Percentiles rank a stretch among this genome's conserved stretches.
phyloP scores from a whole-genome alignment of 2,888 invertebrate genomes.

The Loripinus fragilis region DNA sequence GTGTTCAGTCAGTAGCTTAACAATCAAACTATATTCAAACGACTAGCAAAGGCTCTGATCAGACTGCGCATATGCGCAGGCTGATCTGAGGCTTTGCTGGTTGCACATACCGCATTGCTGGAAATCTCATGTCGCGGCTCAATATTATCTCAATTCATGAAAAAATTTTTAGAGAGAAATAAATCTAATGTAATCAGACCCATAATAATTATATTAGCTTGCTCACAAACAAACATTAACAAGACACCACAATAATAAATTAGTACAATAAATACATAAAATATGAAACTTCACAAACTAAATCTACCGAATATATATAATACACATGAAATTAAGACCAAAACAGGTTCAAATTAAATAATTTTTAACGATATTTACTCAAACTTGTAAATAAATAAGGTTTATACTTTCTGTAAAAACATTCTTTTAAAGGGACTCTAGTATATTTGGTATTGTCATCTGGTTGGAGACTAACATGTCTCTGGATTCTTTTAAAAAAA shows the following conservation, averaged over 20 bases:
- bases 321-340: conserved; percentile 16
- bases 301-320: conserved; percentile 18
- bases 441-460: neutral
- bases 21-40: too few species aligned
- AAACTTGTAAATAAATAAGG: conserved; percentile 39
- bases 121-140: too few species aligned
- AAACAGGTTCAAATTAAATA: conserved; percentile 34
- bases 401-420: neutral
- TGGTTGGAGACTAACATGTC: conserved; percentile 8
- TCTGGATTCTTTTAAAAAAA: neutral
- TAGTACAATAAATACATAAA: conserved; percentile 8
- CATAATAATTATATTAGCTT: neutral
- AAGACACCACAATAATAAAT: conserved; percentile 21
- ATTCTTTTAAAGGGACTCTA: neutral
- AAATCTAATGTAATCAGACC: neutral
- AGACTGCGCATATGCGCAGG: too few species aligned
- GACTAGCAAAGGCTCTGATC: too few species aligned
- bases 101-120: too few species aligned
- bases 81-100: too few species aligned
- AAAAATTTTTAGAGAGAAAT: neutral
- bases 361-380: conserved; percentile 14
- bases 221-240: neutral
- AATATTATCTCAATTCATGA: too few species aligned
- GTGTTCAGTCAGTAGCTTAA: too few species aligned
- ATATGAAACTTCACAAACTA: conserved; percentile 17